These are phyloP conservation scores for Caloenas nicobarica DNA, from an alignment of 2,113 vertebrate species.

Conservation along the genomic window DNA sequence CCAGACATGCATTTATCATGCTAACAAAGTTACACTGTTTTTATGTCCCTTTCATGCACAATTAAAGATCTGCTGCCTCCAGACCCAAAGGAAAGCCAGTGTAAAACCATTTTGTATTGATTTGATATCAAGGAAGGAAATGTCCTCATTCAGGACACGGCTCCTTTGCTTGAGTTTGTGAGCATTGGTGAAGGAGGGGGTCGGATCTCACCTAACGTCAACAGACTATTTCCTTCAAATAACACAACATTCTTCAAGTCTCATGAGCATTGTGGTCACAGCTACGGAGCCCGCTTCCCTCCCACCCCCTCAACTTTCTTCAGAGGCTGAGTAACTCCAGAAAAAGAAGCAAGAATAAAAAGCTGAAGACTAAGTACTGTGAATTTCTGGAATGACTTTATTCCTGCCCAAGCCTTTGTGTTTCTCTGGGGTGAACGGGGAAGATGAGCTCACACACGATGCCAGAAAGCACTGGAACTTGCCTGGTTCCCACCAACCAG, in stretches of 20 bases:
- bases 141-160: not conserved
- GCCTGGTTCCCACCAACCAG: not conserved
- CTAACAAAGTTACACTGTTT: not conserved
- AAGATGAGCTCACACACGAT: not conserved
- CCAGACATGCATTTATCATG: not conserved
- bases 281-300: not conserved
- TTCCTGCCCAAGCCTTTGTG: not conserved
- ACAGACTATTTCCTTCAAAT: not conserved
- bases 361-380: not conserved
- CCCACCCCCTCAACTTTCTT: not conserved
- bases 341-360: not conserved
- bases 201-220: not conserved
- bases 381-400: not conserved
- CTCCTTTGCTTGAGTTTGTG: not conserved
- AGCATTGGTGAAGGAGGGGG: not conserved
- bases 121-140: constrained; percentile 19
- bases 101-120: constrained; percentile 24
- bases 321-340: not conserved
- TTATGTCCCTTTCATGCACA: not conserved
- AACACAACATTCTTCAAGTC: not conserved
- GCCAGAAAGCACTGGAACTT: not conserved
- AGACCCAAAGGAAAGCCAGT: not conserved
- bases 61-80: not conserved
- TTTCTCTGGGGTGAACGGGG: not conserved
- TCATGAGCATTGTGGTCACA: not conserved